phyloP scores from a whole-genome alignment of 2,888 invertebrate genomes.

The Nemapogon koenigi region DNA sequence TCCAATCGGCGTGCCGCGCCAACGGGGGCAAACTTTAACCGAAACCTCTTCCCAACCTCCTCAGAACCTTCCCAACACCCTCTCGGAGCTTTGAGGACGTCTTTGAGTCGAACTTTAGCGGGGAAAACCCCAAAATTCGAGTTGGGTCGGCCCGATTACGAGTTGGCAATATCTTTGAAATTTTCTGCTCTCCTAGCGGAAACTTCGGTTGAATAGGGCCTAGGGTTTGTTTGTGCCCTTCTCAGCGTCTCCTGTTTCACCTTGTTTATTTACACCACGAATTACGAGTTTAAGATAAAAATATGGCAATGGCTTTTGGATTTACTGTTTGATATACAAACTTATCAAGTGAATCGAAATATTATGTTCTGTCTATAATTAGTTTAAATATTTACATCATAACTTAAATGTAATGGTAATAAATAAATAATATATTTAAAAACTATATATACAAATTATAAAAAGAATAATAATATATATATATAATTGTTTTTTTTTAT shows the following conservation, averaged over 20 bases:
- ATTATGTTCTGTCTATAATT: too few relatives aligned
- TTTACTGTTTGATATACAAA: too few relatives aligned
- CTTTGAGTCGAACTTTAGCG: conserved; percentile 57
- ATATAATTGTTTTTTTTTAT: too few relatives aligned
- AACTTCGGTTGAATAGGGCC: conserved; percentile 10
- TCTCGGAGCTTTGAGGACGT: conserved; percentile 57
- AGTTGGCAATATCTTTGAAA: conserved; percentile 55
- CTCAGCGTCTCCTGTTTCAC: conserved; percentile 3
- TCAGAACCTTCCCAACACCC: conserved; percentile 48
- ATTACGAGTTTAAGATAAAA: too few relatives aligned
- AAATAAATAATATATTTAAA: too few relatives aligned
- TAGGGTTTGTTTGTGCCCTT: conserved; percentile 7
- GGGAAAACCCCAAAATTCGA: conserved; percentile 61
- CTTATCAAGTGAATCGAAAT: too few relatives aligned
- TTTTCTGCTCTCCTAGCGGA: conserved; percentile 49
- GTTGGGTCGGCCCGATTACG: conserved; percentile 53
- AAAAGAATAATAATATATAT: too few relatives aligned
- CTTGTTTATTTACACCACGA: too few relatives aligned
- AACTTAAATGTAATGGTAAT: too few relatives aligned
- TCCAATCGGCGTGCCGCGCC: conserved; percentile 22
- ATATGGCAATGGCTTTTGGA: too few relatives aligned
- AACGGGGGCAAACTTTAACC: conserved; percentile 56
- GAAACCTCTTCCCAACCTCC: conserved; percentile 42
- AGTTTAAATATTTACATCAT: too few relatives aligned
- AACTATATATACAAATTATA: too few relatives aligned